phyloP scores from a whole-genome alignment of 2,888 invertebrate genomes.

The Megamerina dolium region DNA sequence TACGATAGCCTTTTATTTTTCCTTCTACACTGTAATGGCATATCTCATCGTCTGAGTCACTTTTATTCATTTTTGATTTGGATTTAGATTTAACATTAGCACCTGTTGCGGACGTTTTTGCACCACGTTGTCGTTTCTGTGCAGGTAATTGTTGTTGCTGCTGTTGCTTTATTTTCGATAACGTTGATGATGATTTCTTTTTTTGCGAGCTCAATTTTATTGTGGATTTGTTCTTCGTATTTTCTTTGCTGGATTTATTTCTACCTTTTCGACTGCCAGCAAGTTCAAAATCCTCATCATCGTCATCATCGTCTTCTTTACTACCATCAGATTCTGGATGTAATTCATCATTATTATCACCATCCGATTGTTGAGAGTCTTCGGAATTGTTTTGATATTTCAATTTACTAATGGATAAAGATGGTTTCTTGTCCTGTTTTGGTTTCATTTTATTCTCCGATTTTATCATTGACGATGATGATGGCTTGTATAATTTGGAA shows the following conservation, averaged over 20 bases:
- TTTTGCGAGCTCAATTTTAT: constrained; percentile 3
- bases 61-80: constrained; percentile 14
- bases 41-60: constrained; percentile 21
- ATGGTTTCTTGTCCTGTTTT: constrained; percentile 9
- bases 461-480: too few species aligned
- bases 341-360: constrained; percentile 21
- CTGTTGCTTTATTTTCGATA: constrained; percentile 12
- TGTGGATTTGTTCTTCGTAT: constrained; percentile 1
- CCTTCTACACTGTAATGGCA: constrained; percentile 20
- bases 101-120: constrained; percentile 15
- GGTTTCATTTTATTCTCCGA: constrained; percentile 12
- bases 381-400: constrained; percentile 11
- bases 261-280: constrained; percentile 7
- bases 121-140: constrained; percentile 4
- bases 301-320: constrained; percentile 24
- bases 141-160: constrained; percentile 22
- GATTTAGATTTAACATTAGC: constrained; percentile 18
- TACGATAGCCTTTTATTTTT: constrained; percentile 16
- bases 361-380: constrained; percentile 6
- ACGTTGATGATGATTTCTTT: constrained; percentile 4
- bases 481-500: constrained; percentile 24
- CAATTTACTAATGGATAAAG: constrained; percentile 8
- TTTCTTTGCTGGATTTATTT: constrained; percentile 13
- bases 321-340: constrained; percentile 19
- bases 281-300: constrained; percentile 29